Evolutionary conservation across 2,888 invertebrate genomes (phyloP).

Genomic region (Mesorhabditis sp.): DNA sequence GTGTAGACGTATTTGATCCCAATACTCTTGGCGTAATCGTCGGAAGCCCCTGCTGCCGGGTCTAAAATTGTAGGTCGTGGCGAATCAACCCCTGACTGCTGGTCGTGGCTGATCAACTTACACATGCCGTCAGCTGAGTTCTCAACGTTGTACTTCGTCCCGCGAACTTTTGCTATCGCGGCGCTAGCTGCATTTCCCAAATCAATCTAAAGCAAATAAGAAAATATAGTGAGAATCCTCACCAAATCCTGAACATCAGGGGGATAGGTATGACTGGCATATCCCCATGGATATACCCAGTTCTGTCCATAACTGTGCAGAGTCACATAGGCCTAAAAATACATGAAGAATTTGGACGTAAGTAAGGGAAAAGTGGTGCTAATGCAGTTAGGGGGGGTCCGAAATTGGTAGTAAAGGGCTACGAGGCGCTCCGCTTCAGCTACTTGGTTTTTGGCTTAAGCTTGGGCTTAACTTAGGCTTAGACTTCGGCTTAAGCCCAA

Average conservation of each 20-base stretch:
- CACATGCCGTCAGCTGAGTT: constrained; percentile 32
- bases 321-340: constrained; percentile 24
- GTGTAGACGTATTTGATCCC: constrained; percentile 41
- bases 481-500: no score
- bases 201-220: constrained; percentile 5
- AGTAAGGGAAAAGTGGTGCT: no score
- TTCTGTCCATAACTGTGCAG: constrained; percentile 37
- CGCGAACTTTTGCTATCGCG: constrained; percentile 34
- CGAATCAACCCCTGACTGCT: not conserved
- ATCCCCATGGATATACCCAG: constrained; percentile 36
- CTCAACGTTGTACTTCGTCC: constrained; percentile 25
- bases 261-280: constrained; percentile 24
- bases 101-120: constrained; percentile 17
- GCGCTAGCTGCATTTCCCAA: constrained; percentile 19
- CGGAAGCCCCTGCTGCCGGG: constrained; percentile 33
- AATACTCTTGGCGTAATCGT: constrained; percentile 31
- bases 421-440: no score
- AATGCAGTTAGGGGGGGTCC: no score
- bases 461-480: no score
- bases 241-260: constrained; percentile 30
- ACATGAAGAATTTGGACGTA: no score
- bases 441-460: no score
- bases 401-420: no score
- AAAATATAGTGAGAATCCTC: not conserved
- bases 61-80: constrained; percentile 13